Base-by-base conservation (phyloP, 2,888 invertebrate genomes). In the Tuberolachnus salignus region DNA sequence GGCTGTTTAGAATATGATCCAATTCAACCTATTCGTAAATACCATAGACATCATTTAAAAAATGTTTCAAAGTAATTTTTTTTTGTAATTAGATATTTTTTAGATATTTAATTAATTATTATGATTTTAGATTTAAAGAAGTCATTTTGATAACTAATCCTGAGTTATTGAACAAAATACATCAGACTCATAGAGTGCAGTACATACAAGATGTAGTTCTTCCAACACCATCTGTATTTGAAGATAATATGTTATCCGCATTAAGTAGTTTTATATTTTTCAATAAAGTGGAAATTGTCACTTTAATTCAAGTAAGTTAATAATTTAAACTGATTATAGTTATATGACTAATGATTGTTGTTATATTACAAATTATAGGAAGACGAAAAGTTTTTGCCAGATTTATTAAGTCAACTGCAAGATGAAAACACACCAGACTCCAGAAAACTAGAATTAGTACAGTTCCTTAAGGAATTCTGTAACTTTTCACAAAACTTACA, bases 261-360 rank as follows among this genome's bases (percentile, higher is more conserved):
- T 89, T 99, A 84, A 95, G 94, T 86, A 98, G 97, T 89, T 98
- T 98, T 89, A 95, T 99, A 87, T 99, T 97, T 89, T 99, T 99
- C 88, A 98, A 98, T 88, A 98, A 99, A 89, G 95, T 98, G 85
- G 98, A 99, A 89, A 99, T 99, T 87, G 98, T 99, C 83, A 96
- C 94, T 83, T 90, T 97, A 85, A 94, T 99, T 86, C 89, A 89
- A 87, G 89, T 89, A 83, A 83, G 13, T 66, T 59, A 14, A 61
- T 23, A 49, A 42, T 51, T 57, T 34, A 23, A 10, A 21, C 13
- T 19, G 42, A 4, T 44, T 26, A 34, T 6, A 67, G 66, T 55
- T 53, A 19, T 63, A 57, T 21, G 23, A 57, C 59, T 71, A n/a
- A n/a, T n/a, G n/a, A n/a, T 34, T 34, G 6, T 42, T 69, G 71